phyloP scores from a whole-genome alignment of 2,113 vertebrate genomes.

The Crotalus horridus region DNA sequence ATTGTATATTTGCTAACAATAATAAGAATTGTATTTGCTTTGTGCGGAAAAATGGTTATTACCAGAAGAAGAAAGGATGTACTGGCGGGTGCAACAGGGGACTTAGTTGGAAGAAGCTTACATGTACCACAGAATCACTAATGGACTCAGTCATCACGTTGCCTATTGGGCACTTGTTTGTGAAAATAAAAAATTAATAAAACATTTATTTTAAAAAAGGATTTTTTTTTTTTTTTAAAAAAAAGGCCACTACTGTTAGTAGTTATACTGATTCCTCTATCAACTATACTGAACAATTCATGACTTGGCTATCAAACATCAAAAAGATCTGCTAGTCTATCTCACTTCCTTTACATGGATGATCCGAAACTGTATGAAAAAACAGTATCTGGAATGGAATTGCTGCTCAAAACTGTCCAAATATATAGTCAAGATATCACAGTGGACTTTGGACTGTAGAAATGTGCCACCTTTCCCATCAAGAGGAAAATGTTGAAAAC shows the following conservation, averaged over 20 bases:
- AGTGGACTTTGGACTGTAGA: background rate
- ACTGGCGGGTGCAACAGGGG: no score
- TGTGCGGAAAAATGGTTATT: no score
- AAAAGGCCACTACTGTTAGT: background rate
- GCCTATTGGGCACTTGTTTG: no score
- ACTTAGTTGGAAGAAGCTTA: no score
- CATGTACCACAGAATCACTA: no score
- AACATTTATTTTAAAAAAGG: no score
- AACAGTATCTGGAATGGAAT: background rate
- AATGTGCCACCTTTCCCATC: background rate
- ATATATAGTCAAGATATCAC: background rate
- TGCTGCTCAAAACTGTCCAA: background rate
- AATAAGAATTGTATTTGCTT: no score
- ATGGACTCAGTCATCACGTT: no score
- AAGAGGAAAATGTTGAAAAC: background rate
- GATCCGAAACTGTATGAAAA: background rate
- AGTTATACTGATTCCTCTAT: background rate
- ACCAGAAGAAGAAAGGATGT: no score
- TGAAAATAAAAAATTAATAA: no score
- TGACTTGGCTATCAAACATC: background rate
- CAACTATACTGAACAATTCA: background rate
- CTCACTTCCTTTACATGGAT: background rate
- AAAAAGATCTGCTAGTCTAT: background rate
- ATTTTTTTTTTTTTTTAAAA: no score
- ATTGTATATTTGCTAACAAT: no score